These are phyloP conservation scores for Mugil cephalus DNA, from an alignment of 2,113 vertebrate species.

Conservation along the genomic window DNA sequence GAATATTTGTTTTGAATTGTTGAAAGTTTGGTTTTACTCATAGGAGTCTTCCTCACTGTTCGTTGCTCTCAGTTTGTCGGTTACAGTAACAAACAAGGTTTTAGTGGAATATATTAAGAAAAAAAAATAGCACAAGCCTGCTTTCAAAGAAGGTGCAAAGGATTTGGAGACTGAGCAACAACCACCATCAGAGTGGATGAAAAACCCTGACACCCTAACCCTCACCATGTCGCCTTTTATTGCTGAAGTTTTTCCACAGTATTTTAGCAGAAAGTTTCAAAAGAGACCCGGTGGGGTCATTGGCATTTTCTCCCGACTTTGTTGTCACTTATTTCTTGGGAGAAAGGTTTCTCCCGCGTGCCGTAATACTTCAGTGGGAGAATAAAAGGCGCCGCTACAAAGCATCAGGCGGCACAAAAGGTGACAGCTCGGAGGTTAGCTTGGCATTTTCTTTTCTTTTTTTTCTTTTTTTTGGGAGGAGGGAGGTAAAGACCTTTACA, in stretches of 20 bases:
- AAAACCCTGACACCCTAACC: neutral
- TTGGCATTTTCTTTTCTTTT: constrained; percentile 22
- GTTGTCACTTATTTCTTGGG: constrained; percentile 1
- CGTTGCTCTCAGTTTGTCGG: too few species aligned
- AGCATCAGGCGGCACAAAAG: neutral
- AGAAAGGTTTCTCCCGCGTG: neutral
- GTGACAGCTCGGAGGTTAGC: constrained; percentile 38
- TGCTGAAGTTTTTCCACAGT: neutral
- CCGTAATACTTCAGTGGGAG: neutral
- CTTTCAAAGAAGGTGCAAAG: neutral
- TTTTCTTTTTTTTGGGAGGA: neutral
- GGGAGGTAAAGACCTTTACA: constrained; percentile 19
- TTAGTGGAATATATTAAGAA: neutral
- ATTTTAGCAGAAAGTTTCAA: neutral
- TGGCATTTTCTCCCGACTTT: constrained; percentile 25
- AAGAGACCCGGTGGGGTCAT: constrained; percentile 14
- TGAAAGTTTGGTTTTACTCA: too few species aligned
- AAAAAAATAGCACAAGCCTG: neutral
- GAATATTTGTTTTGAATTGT: too few species aligned
- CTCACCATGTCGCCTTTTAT: too few species aligned
- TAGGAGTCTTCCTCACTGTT: neutral
- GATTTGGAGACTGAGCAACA: neutral
- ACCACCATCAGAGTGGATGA: neutral
- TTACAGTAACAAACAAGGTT: neutral
- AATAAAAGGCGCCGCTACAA: neutral